A percentile compares a stretch with the other conserved stretches of the same genome.
Conservation (phyloP, 2,797 vertebrate genomes). For the Acrocephalus scirpaceus region DNA sequence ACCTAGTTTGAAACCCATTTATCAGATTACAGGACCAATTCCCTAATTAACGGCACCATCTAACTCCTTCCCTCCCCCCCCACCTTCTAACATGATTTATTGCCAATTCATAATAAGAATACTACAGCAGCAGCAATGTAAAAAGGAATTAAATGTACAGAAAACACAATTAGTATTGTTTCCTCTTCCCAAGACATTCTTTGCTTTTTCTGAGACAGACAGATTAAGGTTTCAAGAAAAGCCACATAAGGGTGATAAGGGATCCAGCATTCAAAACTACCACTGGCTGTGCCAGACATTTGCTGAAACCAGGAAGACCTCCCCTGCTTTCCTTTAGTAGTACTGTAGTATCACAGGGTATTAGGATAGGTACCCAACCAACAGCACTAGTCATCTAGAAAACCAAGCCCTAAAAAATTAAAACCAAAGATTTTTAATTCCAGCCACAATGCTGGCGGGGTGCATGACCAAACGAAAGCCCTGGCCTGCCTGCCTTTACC, state of each 20-base stretch:
- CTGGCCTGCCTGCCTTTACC: fast-evolving
- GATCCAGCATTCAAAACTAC: not conserved
- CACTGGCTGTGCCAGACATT: not conserved
- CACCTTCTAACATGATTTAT: not conserved
- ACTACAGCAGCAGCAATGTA: not conserved
- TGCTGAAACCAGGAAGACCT: not conserved
- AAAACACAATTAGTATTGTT: not conserved
- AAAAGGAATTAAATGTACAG: not conserved
- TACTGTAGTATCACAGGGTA: not conserved
- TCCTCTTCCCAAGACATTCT: not conserved
- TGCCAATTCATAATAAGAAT: not conserved
- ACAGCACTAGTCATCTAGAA: not conserved
- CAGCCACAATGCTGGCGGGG: not conserved
- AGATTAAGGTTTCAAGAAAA: not conserved
- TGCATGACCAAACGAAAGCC: not conserved
- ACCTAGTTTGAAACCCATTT: not conserved
- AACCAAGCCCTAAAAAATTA: not conserved
- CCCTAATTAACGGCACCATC: not conserved
- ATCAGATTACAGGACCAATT: not conserved
- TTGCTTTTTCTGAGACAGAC: not conserved
- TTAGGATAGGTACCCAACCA: not conserved
- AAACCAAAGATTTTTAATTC: not conserved
- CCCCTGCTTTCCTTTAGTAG: not conserved
- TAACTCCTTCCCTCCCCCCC: not conserved
- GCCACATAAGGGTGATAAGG: not conserved